A percentile compares a stretch with the other conserved stretches of the same genome.
phyloP scores from a whole-genome alignment of 2,113 vertebrate genomes.

The Gymnobelideus leadbeateri region DNA sequence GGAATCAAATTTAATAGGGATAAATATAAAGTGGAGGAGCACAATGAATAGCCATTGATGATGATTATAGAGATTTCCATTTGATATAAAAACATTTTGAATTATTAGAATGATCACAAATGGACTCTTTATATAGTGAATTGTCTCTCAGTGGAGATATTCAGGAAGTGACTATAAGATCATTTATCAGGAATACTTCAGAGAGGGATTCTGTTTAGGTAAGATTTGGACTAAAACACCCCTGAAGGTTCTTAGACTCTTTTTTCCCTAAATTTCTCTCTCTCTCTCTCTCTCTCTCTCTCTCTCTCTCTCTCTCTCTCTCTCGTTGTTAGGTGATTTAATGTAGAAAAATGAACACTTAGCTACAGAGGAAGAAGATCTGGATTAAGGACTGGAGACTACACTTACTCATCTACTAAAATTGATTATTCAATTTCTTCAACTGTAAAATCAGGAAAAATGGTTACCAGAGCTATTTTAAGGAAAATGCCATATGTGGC shows the following conservation, averaged over 20 bases:
- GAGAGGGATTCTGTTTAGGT: no score
- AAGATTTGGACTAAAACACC: no score
- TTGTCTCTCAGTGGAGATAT: background rate
- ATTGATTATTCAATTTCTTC: background rate
- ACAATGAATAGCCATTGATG: background rate
- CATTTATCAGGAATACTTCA: no score
- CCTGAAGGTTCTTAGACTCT: no score
- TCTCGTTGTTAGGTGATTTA: background rate
- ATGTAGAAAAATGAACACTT: background rate
- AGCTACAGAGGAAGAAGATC: background rate
- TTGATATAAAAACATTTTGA: background rate
- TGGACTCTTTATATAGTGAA: background rate
- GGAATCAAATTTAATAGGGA: background rate
- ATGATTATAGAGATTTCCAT: background rate
- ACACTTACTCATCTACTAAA: background rate
- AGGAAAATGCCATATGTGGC: background rate
- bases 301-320: no score
- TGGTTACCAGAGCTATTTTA: background rate
- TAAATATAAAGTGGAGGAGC: background rate
- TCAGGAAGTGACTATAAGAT: background rate
- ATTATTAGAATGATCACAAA: background rate
- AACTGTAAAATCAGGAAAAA: background rate
- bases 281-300: no score
- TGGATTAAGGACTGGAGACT: background rate
- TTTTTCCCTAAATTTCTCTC: no score